Conservation (phyloP, 1,140 invertebrate genomes). For the Leptinotarsa lineolata region DNA sequence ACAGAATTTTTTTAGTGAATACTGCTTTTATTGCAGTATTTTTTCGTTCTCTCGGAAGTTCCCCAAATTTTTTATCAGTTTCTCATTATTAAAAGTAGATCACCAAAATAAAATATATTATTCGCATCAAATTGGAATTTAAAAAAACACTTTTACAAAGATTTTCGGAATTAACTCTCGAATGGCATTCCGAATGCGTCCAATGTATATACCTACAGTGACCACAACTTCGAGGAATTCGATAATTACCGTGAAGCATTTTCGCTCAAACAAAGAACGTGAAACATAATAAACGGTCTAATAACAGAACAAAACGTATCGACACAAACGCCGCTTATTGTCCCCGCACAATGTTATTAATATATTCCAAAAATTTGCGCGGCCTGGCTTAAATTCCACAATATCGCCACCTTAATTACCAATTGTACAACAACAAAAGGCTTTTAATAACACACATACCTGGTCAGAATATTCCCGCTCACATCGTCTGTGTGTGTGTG, state of each 20-base stretch:
- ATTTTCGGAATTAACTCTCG: too few relatives aligned
- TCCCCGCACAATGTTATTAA: conserved; percentile 19
- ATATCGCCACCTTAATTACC: conserved; percentile 29
- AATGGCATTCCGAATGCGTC: too few relatives aligned
- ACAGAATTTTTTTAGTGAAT: too few relatives aligned
- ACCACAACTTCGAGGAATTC: background rate
- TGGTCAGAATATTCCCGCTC: conserved; percentile 18
- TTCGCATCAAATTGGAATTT: too few relatives aligned
- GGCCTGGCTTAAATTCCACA: conserved; percentile 20
- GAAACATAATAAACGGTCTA: conserved; percentile 6
- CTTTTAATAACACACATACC: conserved; percentile 29
- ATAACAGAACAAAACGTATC: conserved; percentile 1
- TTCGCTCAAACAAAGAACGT: background rate
- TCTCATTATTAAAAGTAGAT: too few relatives aligned
- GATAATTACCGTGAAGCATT: conserved; percentile 3
- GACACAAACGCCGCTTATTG: conserved; percentile 7
- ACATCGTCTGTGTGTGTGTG: background rate
- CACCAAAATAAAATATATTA: too few relatives aligned
- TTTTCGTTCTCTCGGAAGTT: too few relatives aligned
- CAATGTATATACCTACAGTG: too few relatives aligned
- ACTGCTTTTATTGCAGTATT: too few relatives aligned
- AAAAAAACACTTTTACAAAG: too few relatives aligned
- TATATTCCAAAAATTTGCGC: conserved; percentile 25
- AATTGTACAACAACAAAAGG: conserved; percentile 25
- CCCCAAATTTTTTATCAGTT: too few relatives aligned